Percentiles rank a stretch among this genome's conserved stretches.
These are phyloP conservation scores for Agelaius phoeniceus DNA, from an alignment of 2,113 vertebrate species.

Conservation along the genomic window DNA sequence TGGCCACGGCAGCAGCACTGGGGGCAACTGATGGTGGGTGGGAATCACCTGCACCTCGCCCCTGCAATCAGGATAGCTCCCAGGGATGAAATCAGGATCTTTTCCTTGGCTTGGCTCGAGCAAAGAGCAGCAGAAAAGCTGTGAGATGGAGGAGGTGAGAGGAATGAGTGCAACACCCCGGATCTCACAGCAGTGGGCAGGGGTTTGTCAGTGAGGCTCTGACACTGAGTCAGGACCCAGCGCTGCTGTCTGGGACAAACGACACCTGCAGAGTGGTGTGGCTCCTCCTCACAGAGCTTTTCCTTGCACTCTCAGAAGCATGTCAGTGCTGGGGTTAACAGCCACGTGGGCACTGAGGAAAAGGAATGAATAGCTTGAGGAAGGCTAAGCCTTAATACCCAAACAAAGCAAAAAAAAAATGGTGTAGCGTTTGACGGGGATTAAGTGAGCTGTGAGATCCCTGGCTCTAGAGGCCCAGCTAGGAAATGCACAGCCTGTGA, in stretches of 20 bases:
- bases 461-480: neutral
- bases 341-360: neutral
- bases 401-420: neutral
- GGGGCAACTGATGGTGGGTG: neutral
- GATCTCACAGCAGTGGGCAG: neutral
- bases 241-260: rapidly evolving
- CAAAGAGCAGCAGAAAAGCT: neutral
- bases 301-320: neutral
- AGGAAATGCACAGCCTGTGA: neutral
- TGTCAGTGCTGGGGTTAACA: neutral
- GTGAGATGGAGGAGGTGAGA: neutral
- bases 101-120: neutral
- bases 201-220: neutral
- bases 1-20: rapidly evolving
- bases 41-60: neutral
- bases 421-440: neutral
- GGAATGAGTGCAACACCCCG: rapidly evolving
- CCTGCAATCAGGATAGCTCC: neutral
- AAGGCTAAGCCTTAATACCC: constrained; percentile 16
- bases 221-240: neutral
- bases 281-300: neutral
- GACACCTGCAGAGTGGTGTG: neutral
- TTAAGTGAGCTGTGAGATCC: neutral
- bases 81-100: too few relatives aligned
- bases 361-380: neutral